These are phyloP conservation scores for Carcina quercana DNA, from an alignment of 2,888 invertebrate species.

Conservation along the genomic window DNA sequence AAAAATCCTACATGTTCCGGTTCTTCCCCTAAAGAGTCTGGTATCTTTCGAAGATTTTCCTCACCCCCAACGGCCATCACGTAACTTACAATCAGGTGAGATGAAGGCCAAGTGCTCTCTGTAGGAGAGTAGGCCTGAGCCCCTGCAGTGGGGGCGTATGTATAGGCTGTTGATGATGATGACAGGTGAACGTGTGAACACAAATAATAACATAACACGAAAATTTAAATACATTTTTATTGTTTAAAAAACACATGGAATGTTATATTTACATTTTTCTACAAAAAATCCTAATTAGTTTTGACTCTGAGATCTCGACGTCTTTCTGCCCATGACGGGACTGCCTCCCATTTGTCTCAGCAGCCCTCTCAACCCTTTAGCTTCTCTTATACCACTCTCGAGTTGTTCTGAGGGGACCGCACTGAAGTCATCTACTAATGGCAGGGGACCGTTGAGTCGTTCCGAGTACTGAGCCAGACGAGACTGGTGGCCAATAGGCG, in stretches of 20 bases:
- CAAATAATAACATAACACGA: too few species aligned
- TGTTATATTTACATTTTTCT: not conserved
- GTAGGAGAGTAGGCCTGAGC: too few species aligned
- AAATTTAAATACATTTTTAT: too few species aligned
- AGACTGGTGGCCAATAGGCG: conserved; percentile 74
- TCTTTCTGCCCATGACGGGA: conserved; percentile 85
- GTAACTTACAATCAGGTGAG: too few species aligned
- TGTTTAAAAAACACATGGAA: conserved; percentile 1
- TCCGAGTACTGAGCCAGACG: conserved; percentile 77
- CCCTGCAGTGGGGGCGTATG: too few species aligned
- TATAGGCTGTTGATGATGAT: too few species aligned
- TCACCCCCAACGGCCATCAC: too few species aligned
- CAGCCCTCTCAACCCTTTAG: conserved; percentile 84
- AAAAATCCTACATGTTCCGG: too few species aligned
- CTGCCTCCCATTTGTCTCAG: conserved; percentile 90
- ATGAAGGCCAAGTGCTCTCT: too few species aligned
- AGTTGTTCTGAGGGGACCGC: conserved; percentile 87
- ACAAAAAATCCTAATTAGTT: conserved; percentile 34
- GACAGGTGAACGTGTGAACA: too few species aligned
- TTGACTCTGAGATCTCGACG: conserved; percentile 65
- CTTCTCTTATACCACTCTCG: conserved; percentile 77
- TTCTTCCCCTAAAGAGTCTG: too few species aligned
- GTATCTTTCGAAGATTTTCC: too few species aligned
- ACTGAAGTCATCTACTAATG: conserved; percentile 93
- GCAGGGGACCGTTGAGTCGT: conserved; percentile 76